phyloP scores from a whole-genome alignment of 23 tunicate species.

The Trididemnum miniatum region DNA sequence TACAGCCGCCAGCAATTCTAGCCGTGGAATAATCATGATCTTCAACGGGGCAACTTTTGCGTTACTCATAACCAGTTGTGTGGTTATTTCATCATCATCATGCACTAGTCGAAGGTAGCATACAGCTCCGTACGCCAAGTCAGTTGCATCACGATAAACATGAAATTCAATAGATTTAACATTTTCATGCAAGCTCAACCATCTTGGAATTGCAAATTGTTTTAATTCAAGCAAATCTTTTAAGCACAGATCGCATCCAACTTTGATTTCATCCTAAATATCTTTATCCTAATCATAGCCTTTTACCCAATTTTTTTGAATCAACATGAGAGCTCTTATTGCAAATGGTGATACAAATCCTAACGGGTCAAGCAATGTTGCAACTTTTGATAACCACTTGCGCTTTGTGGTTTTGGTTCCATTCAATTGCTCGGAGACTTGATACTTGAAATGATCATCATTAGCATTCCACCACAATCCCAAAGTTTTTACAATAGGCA shows the following conservation, averaged over 20 bases:
- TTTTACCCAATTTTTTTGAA: constrained; percentile 7
- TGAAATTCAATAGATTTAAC: background rate
- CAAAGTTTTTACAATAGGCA: background rate
- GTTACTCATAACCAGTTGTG: background rate
- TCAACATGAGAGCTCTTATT: background rate
- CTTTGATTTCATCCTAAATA: background rate
- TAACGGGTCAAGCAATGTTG: constrained; percentile 4
- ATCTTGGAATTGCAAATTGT: background rate
- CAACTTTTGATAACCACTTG: constrained; percentile 1
- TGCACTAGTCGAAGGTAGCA: background rate
- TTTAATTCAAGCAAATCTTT: background rate
- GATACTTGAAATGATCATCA: background rate
- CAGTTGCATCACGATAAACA: constrained; percentile 2
- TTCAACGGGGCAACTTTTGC: background rate
- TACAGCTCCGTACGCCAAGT: background rate
- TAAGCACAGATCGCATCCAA: background rate
- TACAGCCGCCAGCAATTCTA: constrained; percentile 20
- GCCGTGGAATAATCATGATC: too few species aligned
- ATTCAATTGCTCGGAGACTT: background rate
- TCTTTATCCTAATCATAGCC: background rate
- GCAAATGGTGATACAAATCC: constrained; percentile 14
- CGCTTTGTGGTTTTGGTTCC: background rate
- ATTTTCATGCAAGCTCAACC: background rate
- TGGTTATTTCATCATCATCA: background rate
- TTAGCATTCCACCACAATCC: constrained; percentile 12